Base-by-base conservation (phyloP, 1,140 invertebrate genomes). In the Apis cerana region DNA sequence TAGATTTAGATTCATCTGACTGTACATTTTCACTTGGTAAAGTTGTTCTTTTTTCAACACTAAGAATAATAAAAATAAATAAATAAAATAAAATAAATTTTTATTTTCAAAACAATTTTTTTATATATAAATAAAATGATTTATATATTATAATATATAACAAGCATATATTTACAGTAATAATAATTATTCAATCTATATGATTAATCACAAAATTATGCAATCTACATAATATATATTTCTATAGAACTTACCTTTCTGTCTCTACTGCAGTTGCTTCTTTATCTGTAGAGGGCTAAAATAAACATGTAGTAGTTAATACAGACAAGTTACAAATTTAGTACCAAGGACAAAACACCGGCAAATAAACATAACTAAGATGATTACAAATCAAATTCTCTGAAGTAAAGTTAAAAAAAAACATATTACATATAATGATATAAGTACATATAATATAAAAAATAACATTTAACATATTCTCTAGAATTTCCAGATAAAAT, bases 221-320 rank as follows among this genome's bases (percentile, higher is more conserved):
- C 71, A 86, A 77, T 81, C 33, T 64, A 77, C 69, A 67, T 54
- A n/a, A 43, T 43, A 43, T 43, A 43, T 43, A 43, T 43, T 43
- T 83, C 74, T 80, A 54, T 76, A 80, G 59, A 58, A 85, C 59
- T 92, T 89, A 94, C 93, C 92, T 93, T 85, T 94, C 92, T 58
- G 89, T 88, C 83, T 90, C 83, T 56, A 78, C 84, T 59, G 86
- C 84, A 68, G 80, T 83, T 71, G 92, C 87, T 79, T 94, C 94
- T 87, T 94, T 95, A 74, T 94, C 94, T 68, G 91, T 90, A 27
- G 94, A 94, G 76, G 92, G 92, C 94, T 94, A 86, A 56, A 93
- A 92, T 87, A 88, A 82, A 85, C 21, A 86, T 85, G 17, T 61
- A 68, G 72, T 56, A 56, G 86, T 83, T 85, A 88, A 61, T 82